Evolutionary conservation across 2,113 vertebrate genomes (phyloP).

Genomic region (Brachionichthys hirsutus): DNA sequence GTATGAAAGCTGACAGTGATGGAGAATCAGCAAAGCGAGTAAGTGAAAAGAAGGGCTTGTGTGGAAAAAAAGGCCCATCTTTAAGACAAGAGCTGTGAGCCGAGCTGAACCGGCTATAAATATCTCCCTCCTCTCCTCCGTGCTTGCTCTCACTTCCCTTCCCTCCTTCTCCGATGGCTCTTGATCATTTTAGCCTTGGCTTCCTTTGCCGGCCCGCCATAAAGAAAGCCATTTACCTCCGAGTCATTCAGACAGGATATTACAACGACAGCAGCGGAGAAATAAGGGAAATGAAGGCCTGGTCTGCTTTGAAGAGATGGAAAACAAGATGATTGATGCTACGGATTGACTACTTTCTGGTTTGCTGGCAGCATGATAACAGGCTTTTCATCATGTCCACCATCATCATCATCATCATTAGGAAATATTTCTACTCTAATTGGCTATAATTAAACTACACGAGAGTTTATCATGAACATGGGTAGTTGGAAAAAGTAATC

Average conservation of each 20-base stretch:
- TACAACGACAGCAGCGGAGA: constrained; percentile 23
- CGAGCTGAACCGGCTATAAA: constrained; percentile 61
- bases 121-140: constrained; percentile 53
- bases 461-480: constrained; percentile 4
- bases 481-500: constrained; percentile 3
- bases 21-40: constrained; percentile 18
- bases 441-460: constrained; percentile 17
- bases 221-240: constrained; percentile 25
- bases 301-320: constrained; percentile 24
- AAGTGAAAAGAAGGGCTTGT: constrained; percentile 8
- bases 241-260: constrained; percentile 51
- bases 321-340: constrained; percentile 14
- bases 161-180: constrained; percentile 29
- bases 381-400: constrained; percentile 27
- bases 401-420: constrained; percentile 14
- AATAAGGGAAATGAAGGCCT: constrained; percentile 41
- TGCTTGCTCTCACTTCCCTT: constrained; percentile 17
- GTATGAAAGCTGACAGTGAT: constrained; percentile 16
- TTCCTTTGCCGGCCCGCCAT: constrained; percentile 5
- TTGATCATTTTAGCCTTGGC: constrained; percentile 3
- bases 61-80: constrained; percentile 36
- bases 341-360: constrained; percentile 27
- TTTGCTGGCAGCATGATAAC: constrained; percentile 42
- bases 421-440: constrained; percentile 21
- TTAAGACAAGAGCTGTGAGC: constrained; percentile 44